Evolutionary conservation across 2,888 invertebrate species (phyloP), one percentile per base, ranked within the genome.

Genomic region (Sepiola atlantica): DNA sequence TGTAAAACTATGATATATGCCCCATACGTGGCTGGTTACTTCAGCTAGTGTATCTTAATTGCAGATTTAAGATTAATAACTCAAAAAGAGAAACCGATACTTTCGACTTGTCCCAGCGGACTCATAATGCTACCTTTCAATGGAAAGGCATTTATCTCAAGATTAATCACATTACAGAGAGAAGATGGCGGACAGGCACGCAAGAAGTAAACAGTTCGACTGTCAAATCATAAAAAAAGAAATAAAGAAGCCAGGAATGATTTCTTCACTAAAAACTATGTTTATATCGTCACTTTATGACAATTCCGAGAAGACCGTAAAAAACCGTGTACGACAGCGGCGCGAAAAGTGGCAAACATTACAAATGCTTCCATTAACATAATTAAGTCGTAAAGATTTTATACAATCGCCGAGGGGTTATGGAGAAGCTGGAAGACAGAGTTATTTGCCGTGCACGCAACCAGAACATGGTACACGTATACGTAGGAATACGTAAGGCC

Each of bases 261-360:
- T 77, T 32, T 32, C 77, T 77, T 32, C n/a, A 77, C 77, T 77
- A 77, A 77, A 77, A 77, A 77, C 77, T 77, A 77, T 77, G 77
- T 77, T 77, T 77, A 77, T 77, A 77, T 77, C 77, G 77, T 77
- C 77, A 77, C 77, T 77, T 77, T 77, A 77, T 77, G 77, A 77
- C 77, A 77, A 77, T 77, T 77, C 77, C 77, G n/a, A 77, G 77
- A 32, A 32, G n/a, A 21, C 16, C 16, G n/a, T n/a, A n/a, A 77
- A 77, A 77, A 77, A 77, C 32, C n/a, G 16, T 16, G 77, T 8
- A 21, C n/a, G 77, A 21, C 77, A 28, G 77, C 77, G 32, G 77
- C n/a, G n/a, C 77, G n/a, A n/a, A 77, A 14, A 77, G n/a, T 32
- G 77, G n/a, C 77, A n/a, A 77, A n/a, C n/a, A 77, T 77, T 77